Conservation (phyloP, 2,113 vertebrate species). For the Garra rufa region DNA sequence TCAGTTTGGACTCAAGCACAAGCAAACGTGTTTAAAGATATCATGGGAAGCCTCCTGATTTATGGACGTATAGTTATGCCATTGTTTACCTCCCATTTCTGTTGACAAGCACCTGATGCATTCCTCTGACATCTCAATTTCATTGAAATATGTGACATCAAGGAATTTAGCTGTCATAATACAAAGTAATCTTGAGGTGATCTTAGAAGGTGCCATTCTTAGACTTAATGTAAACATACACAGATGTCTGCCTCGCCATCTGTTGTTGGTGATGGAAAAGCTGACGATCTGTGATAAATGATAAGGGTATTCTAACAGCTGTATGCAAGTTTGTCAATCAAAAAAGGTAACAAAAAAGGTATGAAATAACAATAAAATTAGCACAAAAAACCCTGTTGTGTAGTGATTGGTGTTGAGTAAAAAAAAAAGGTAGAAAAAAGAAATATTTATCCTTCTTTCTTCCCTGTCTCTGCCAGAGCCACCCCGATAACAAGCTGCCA, state of each 20-base stretch:
- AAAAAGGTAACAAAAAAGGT: not conserved
- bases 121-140: not conserved
- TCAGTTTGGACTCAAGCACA: no score
- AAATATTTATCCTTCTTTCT: not conserved
- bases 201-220: not conserved
- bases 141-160: not conserved
- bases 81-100: not conserved
- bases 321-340: not conserved
- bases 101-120: not conserved
- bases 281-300: not conserved
- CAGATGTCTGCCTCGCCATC: constrained; percentile 5
- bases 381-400: not conserved
- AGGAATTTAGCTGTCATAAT: constrained; percentile 11
- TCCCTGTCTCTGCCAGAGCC: not conserved
- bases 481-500: constrained; percentile 37
- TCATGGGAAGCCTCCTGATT: no score
- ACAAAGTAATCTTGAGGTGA: constrained; percentile 8
- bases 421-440: not conserved
- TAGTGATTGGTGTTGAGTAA: not conserved
- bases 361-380: not conserved
- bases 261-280: not conserved
- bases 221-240: not conserved
- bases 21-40: no score
- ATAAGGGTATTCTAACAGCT: not conserved
- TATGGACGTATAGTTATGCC: not conserved